phyloP scores from a whole-genome alignment of 2,888 invertebrate species.

The Hartigia nigra region DNA sequence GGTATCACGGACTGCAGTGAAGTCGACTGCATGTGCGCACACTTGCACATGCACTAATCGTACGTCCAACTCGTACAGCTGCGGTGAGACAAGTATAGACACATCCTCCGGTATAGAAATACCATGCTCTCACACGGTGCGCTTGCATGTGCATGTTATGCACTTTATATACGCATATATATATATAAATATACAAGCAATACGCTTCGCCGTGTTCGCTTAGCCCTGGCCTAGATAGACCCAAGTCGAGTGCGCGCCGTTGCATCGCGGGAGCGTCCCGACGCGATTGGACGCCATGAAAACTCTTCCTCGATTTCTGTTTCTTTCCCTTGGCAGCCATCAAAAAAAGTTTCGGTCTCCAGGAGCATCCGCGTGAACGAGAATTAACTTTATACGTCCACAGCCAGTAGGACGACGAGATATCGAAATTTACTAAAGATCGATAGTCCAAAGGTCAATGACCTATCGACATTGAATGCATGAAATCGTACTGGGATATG shows the following conservation, averaged over 20 bases:
- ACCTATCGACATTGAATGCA: background rate
- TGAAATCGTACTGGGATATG: background rate
- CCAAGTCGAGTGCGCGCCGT: constrained; percentile 8
- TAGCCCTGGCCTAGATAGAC: constrained; percentile 65
- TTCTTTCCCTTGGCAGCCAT: background rate
- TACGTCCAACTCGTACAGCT: background rate
- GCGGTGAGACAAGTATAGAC: background rate
- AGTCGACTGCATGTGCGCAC: background rate
- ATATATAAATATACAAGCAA: constrained; percentile 11
- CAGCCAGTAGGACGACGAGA: background rate
- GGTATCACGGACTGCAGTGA: constrained; percentile 25
- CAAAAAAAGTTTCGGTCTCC: background rate
- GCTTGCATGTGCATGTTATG: constrained; percentile 19
- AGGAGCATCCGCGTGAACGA: background rate
- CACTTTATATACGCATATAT: background rate
- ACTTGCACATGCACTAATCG: constrained; percentile 17
- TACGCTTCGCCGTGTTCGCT: constrained; percentile 14
- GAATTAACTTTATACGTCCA: background rate
- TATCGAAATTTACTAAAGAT: background rate
- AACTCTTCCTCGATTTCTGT: background rate
- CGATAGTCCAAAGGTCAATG: background rate
- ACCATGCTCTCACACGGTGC: constrained; percentile 12
- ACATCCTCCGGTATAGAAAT: background rate
- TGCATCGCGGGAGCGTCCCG: constrained; percentile 1
- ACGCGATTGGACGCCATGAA: background rate